These are phyloP conservation scores for Pseudomyrmex concolor DNA, from an alignment of 1,140 invertebrate genomes.

Conservation along the genomic window DNA sequence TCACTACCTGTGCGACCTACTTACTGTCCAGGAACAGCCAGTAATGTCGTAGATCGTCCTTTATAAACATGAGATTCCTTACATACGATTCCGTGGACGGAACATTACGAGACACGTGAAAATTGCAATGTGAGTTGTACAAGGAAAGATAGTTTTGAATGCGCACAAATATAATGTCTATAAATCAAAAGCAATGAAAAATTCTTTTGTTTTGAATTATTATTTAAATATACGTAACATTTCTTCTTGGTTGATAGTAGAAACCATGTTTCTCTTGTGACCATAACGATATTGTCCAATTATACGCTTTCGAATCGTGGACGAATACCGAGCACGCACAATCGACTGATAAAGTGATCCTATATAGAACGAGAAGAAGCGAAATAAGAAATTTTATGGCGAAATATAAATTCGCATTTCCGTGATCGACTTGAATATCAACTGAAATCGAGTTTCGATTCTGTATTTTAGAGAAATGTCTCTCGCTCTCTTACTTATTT, in stretches of 20 bases:
- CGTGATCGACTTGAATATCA: slow-evolving; percentile 8
- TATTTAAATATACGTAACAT: slow-evolving; percentile 11
- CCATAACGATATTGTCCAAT: slow-evolving; percentile 39
- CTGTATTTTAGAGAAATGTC: slow-evolving; percentile 25
- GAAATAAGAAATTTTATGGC: slow-evolving; percentile 56
- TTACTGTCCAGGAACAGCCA: slow-evolving; percentile 48
- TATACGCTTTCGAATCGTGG: slow-evolving; percentile 23
- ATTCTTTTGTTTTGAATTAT: too few species aligned
- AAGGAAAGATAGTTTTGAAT: slow-evolving; percentile 11
- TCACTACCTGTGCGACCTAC: slow-evolving; percentile 32
- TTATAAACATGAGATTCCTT: slow-evolving; percentile 33
- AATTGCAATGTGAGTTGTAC: slow-evolving; percentile 41
- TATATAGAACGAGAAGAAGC: slow-evolving; percentile 8
- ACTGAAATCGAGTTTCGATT: slow-evolving; percentile 44
- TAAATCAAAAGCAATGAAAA: too few species aligned
- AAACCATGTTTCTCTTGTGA: slow-evolving; percentile 3
- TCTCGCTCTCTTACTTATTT: neutral
- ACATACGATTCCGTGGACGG: slow-evolving; percentile 21
- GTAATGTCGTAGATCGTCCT: slow-evolving; percentile 29
- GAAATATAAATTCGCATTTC: slow-evolving; percentile 41
- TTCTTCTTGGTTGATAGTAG: neutral
- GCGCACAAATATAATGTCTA: too few species aligned
- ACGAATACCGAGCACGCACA: slow-evolving; percentile 32
- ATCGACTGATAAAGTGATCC: slow-evolving; percentile 27
- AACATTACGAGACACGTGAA: slow-evolving; percentile 45